Base-by-base conservation (phyloP, 2,797 vertebrate species). In the Enteromius viviparus region DNA sequence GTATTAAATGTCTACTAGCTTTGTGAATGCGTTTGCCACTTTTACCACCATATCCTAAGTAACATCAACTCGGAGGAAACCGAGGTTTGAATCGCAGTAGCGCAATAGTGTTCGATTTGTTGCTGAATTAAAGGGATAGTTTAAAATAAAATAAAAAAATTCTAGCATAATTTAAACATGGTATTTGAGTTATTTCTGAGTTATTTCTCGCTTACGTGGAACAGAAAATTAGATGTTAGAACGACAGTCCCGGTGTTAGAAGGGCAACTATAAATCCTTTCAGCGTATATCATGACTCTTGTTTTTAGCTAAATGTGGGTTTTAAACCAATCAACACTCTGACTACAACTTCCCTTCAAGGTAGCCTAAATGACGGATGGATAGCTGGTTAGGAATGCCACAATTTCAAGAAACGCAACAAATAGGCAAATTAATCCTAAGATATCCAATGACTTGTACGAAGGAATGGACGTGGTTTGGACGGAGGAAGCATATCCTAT, bases 371-470 rank as follows among this genome's bases (percentile, higher is more conserved):
- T 34, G 17, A 58, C 10, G 51, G 51, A 45, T 60, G 23, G 51
- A 32, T 17, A 26, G 21, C 21, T 42, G 23, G n/a, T 6, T 34
- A 9, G 19, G 21, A 42, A 53, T 42, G 45, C 58, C 60, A 23
- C 3, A 17, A 12, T 70, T 70, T 47, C 23, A 78, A 55, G 47
- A 70, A 70, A 83, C 65, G 47, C 51, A 69, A 69, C 64, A 76
- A 69, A 82, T 45, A 60, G 21, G n/a, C 37, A 7, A 19, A 51
- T 21, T 2, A 55, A 45, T 26, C 78, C 3, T 42, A 10, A 12
- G 23, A 34, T 4, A 45, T 14, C 26, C 15, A 32, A 68, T 58
- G 51, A 17, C 29, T 62, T 26, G 69, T 21, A 26, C 65, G 47
- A 17, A 17, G 2, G 45, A 76, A 53, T 55, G 32, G 34, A 49